Evolutionary conservation across 2,888 invertebrate genomes (phyloP), one percentile per base, ranked within the genome.

Genomic region (Habrosyne pyritoides): DNA sequence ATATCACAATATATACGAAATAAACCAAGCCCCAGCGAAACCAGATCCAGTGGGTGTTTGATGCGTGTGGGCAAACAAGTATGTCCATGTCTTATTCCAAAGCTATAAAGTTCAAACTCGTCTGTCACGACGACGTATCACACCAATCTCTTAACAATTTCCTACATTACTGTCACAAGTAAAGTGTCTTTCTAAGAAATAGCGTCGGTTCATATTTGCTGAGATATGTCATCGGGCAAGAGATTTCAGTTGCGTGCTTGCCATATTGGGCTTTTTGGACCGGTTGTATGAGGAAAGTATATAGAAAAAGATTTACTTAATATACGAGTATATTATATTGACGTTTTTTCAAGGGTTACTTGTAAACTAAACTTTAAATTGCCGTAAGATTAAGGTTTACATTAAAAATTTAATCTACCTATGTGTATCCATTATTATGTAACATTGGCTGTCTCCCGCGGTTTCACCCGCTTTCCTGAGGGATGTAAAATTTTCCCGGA

Each of bases 121-220:
- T 6, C 7, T 18, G 18, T 18, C 42, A 42, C 14, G n/a, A n/a
- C n/a, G n/a, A 42, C 42, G 18, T 14, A 42, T 42, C 14, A 18
- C 7, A 18, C 18, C 4, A 42, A 42, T 42, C 36, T 36, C 42
- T 18, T 6, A 42, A 42, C 42, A 36, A 28, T 28, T 50, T 50
- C 28, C 50, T 28, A 2, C 10, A 14, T 28, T 10, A 28, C 50
- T 30, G 50, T 30, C 50, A 28, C 30, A 50, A 26, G 50, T 28
- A 30, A 28, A 53, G 21, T 30, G 47, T 24, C 21, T 47, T 52
- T 53, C 53, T 18, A 6, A 47, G 53, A 53, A 53, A 53, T 26
- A 33, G 53, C 22, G 30, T 36, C 14, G 24, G 24, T 36, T 28
- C 53, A 33, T 33, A 36, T n/a, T 36, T 54, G 49, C 22, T 36